phyloP scores from a whole-genome alignment of 2,113 vertebrate species.

The Hemicordylus capensis region DNA sequence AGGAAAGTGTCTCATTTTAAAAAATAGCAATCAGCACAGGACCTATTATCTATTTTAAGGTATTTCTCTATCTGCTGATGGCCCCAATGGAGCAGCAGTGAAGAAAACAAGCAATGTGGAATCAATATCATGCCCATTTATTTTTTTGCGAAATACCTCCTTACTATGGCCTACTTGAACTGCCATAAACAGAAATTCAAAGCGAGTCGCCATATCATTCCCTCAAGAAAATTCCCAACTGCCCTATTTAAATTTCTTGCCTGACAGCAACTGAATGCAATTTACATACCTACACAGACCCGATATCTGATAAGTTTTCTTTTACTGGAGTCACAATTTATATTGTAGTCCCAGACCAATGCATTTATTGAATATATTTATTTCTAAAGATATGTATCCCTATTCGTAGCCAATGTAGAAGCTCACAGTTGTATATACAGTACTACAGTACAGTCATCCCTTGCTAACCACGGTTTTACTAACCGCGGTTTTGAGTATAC shows the following conservation, averaged over 20 bases:
- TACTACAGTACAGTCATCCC: no score
- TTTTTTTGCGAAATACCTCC: slow-evolving; percentile 13
- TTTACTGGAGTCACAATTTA: background rate
- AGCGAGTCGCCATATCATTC: slow-evolving; percentile 26
- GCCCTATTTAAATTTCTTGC: slow-evolving; percentile 46
- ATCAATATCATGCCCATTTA: background rate
- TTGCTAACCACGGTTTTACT: no score
- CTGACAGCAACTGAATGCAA: slow-evolving; percentile 38
- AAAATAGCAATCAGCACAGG: slow-evolving; percentile 6
- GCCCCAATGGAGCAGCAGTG: background rate
- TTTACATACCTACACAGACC: slow-evolving; percentile 29
- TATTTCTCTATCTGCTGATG: slow-evolving; percentile 1
- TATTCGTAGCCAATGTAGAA: background rate
- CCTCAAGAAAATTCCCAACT: slow-evolving; percentile 34
- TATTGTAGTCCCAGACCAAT: background rate
- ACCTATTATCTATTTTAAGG: slow-evolving; percentile 14
- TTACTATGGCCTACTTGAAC: background rate
- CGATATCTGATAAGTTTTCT: background rate
- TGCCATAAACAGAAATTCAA: slow-evolving; percentile 32
- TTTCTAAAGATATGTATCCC: no score
- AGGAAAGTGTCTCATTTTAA: background rate
- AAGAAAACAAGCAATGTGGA: slow-evolving; percentile 1
- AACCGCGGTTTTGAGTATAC: no score
- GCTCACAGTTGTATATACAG: background rate
- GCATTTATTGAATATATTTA: background rate